Percentiles rank a stretch among this genome's conserved stretches.
Evolutionary conservation across 2,888 invertebrate genomes (phyloP).

Genomic region (Latheticus oryzae): DNA sequence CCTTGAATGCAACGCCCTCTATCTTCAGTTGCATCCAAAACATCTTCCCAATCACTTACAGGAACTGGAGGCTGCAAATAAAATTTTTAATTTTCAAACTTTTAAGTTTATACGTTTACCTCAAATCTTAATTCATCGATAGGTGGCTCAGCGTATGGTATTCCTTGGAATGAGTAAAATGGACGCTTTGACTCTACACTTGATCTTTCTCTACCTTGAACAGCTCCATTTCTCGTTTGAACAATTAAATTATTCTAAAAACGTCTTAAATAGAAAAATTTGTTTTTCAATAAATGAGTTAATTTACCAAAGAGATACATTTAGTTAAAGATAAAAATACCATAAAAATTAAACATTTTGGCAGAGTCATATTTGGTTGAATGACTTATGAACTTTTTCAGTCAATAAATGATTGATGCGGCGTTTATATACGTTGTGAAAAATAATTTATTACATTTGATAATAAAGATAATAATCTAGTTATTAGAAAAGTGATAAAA

Average conservation of each 20-base stretch:
- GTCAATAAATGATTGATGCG: too few species aligned
- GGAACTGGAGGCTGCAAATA: constrained; percentile 69
- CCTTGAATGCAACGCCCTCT: constrained; percentile 44
- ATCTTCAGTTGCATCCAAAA: constrained; percentile 45
- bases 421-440: too few species aligned
- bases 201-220: constrained; percentile 41
- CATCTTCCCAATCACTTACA: constrained; percentile 46
- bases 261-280: too few species aligned
- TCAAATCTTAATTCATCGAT: constrained; percentile 37
- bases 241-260: constrained; percentile 28
- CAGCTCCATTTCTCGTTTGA: constrained; percentile 42
- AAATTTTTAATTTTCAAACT: background rate
- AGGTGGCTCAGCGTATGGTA: constrained; percentile 48
- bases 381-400: too few species aligned
- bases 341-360: too few species aligned
- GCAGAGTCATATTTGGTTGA: too few species aligned
- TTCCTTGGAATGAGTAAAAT: constrained; percentile 45
- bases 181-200: constrained; percentile 25
- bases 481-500: too few species aligned
- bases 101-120: constrained; percentile 35
- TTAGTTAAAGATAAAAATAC: too few species aligned
- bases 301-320: too few species aligned
- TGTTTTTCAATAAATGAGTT: too few species aligned
- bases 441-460: too few species aligned
- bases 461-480: too few species aligned